Evolutionary conservation across 2,113 vertebrate species (phyloP), one percentile per base, ranked within the genome.

Genomic region (Sebastes schlegelii): DNA sequence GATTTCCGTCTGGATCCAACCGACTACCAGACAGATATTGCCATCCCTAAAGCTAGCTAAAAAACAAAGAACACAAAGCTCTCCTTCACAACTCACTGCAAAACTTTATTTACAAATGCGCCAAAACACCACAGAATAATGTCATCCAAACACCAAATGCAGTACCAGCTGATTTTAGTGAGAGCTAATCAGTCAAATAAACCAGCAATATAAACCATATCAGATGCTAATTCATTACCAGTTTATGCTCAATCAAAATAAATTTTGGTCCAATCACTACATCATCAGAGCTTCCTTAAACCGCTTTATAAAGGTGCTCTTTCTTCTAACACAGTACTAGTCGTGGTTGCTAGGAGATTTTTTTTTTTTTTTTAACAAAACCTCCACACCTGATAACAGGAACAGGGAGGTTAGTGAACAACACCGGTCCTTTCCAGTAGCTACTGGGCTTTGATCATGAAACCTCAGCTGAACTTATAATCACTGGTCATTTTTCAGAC

Each of bases 391-490:
- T 81, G 45, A 54, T 55, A 34, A 52, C n/a, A 60, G 64, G 62
- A 67, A 62, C 43, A 42, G 54, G 21, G 5, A 62, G 52, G 40
- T 77, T 45, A 43, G 60, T 61, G 77, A 63, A 65, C 42, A 61
- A 48, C 11, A 62, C 48, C 10, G 8, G 9, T 23, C 21, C n/a
- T 65, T 65, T 77, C 52, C 51, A 14, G 16, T 19, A 54, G 26
- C 52, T 49, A 12, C 68, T 26, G 21, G 12, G 42, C 57, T 74
- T 81, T 83, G 71, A 83, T 79, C 51, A 79, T 68, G 48, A 75
- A 86, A 83, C 71, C 66, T 67, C 72, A 46, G 43, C 81, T 79
- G 73, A 80, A 63, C 68, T 67, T 74, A 34, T 67, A 76, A 72
- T 62, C 54, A 64, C 14, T 19, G 80, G 72, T 58, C 70, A 66